These are phyloP conservation scores for Temnothorax curvispinosus DNA, from an alignment of 1,140 invertebrate genomes.

Conservation along the genomic window DNA sequence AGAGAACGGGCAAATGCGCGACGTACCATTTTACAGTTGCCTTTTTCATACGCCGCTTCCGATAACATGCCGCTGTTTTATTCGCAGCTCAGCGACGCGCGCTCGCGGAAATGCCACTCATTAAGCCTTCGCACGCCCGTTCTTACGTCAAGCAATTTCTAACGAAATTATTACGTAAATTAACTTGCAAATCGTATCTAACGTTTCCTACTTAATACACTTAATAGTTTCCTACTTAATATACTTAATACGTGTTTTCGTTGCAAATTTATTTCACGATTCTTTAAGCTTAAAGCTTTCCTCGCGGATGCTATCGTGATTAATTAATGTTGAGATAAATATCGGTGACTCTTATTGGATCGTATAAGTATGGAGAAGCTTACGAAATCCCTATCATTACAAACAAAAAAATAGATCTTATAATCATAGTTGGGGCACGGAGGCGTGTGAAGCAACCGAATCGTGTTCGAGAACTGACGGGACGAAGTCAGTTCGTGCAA, in stretches of 20 bases:
- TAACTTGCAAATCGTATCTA: neutral
- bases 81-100: neutral
- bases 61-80: slow-evolving; percentile 38
- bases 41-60: slow-evolving; percentile 63
- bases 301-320: neutral
- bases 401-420: slow-evolving; percentile 19
- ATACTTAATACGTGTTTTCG: neutral
- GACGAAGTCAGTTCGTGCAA: slow-evolving; percentile 16
- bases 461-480: neutral
- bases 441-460: slow-evolving; percentile 28
- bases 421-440: neutral
- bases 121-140: neutral
- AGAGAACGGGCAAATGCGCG: slow-evolving; percentile 62
- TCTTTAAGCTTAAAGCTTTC: neutral
- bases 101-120: slow-evolving; percentile 25
- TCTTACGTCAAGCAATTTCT: slow-evolving; percentile 21
- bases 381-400: slow-evolving; percentile 35
- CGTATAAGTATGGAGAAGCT: neutral
- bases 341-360: slow-evolving; percentile 1
- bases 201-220: neutral
- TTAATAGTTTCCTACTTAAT: neutral
- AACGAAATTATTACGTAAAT: slow-evolving; percentile 22
- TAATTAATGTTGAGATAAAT: neutral
- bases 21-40: slow-evolving; percentile 60
- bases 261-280: neutral